Evolutionary conservation across 2,797 vertebrate species (phyloP).

Genomic region (Peromyscus melanophrys): DNA sequence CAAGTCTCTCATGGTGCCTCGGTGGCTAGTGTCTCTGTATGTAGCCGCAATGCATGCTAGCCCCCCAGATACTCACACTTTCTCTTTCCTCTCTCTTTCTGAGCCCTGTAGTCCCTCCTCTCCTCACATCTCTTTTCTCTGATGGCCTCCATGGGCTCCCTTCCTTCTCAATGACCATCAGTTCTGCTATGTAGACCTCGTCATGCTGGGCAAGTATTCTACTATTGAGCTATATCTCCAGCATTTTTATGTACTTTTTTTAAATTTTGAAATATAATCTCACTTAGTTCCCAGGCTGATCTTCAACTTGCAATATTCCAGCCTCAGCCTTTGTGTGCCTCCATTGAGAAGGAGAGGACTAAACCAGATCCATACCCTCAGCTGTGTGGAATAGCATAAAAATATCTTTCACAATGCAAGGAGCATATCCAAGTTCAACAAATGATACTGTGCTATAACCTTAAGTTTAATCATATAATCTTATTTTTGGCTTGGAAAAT

Average conservation of each 20-base stretch:
- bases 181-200: background rate
- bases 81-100: no score
- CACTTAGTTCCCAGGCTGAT: background rate
- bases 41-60: no score
- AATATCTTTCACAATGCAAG: background rate
- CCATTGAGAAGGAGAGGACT: background rate
- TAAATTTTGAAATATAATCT: background rate
- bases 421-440: background rate
- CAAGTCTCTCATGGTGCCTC: background rate
- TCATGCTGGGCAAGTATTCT: background rate
- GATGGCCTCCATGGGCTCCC: background rate
- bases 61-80: background rate
- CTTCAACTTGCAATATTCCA: background rate
- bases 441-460: background rate
- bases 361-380: background rate
- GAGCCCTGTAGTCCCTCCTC: background rate
- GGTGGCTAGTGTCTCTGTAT: background rate
- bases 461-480: background rate
- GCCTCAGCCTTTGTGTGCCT: no score
- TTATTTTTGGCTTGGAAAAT: constrained; percentile 30
- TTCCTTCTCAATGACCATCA: background rate
- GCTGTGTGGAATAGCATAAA: background rate
- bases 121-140: no score
- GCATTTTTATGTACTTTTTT: background rate
- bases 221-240: background rate